Evolutionary conservation across 2,888 invertebrate species (phyloP), one percentile per base, ranked within the genome.

Genomic region (Ommatoiulus sabulosus): DNA sequence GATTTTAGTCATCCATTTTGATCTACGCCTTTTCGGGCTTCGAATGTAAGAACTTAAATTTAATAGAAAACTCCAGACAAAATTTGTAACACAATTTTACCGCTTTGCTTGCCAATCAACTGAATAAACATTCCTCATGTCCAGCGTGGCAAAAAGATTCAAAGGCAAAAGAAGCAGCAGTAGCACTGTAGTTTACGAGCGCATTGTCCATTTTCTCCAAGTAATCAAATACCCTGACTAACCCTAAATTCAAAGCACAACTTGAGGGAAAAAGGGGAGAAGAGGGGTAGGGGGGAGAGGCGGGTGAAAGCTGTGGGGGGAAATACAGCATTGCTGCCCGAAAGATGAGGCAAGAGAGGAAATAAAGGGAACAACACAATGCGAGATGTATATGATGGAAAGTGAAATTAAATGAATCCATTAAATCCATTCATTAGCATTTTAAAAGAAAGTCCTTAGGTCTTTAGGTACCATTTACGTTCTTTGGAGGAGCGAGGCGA

Each of bases 231-330:
- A 72, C 72, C 72, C 72, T 72, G 72, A 72, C 72, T 72, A 72
- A 72, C 72, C 72, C 72, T 72, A 72, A 72, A 72, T 72, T 72
- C 72, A 72, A 72, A 72, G 72, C 72, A 72, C 72, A 72, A 72
- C 12, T 72, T 24, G 24, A 8, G 72, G 1, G 35, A 35, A 35
- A 2, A 35, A 35, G 72, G 72, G 63, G 15, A 63, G 63, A 63
- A 63, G 20, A 20, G 63, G 63, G 72, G 7, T 12, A 72, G 24
- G 72, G 72, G 52, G 2, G 52, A 52, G 12, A 24, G 24, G 35
- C 2, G 15, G 72, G 72, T 72, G 72, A 72, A 72, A 72, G 72
- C 72, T 72, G 24, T 17, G 15, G 24, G 52, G 15, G 52, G 72
- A 72, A 72, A 24, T 72, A 72, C 10, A 24, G 72, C 63, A n/a